Evolutionary conservation across 2,888 invertebrate genomes (phyloP).

Genomic region (Diadegma fenestrale): DNA sequence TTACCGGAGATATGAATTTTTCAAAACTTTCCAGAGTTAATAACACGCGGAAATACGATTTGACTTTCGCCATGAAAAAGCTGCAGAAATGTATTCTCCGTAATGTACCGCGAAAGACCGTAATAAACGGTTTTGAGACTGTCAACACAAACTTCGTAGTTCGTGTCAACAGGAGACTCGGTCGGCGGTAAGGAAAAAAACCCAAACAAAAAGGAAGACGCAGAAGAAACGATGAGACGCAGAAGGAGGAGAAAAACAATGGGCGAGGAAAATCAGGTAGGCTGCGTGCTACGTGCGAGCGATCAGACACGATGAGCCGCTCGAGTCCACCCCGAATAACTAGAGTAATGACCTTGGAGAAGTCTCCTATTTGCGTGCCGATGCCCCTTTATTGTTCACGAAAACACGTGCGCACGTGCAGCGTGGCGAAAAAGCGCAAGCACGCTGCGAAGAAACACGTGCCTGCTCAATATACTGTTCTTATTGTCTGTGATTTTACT

Average conservation of each 20-base stretch:
- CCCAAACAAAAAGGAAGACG: neutral
- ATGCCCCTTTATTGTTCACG: neutral
- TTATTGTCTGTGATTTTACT: neutral
- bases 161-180: neutral
- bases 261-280: conserved; percentile 1
- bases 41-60: no score
- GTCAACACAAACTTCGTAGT: neutral
- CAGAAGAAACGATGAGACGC: neutral
- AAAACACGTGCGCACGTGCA: neutral
- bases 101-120: no score
- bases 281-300: neutral
- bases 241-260: neutral
- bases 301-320: conserved; percentile 12
- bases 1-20: no score
- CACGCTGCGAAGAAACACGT: neutral
- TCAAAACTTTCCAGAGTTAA: no score
- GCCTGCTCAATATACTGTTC: neutral
- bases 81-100: no score
- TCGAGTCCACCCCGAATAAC: conserved; percentile 56
- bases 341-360: neutral
- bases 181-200: neutral
- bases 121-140: neutral
- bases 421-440: neutral
- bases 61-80: no score
- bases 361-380: neutral